Percentiles rank a stretch among this genome's conserved stretches.
These are phyloP conservation scores for Tylochromis polylepis DNA, from an alignment of 2,113 vertebrate species.

Conservation along the genomic window DNA sequence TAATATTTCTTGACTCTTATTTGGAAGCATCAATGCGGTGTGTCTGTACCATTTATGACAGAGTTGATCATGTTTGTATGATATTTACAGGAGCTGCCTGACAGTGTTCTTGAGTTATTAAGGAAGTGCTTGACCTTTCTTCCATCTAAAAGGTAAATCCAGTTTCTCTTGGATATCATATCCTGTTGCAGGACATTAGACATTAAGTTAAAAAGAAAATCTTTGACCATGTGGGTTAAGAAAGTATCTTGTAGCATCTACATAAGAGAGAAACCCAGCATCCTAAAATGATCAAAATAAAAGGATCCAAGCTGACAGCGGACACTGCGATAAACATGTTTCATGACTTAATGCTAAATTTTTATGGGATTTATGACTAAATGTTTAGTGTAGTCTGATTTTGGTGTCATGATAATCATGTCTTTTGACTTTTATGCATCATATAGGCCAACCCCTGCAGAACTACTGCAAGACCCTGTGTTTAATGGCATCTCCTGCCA, in stretches of 20 bases:
- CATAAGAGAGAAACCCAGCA: too few species aligned
- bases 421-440: not conserved
- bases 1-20: not conserved
- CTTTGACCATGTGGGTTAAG: not conserved
- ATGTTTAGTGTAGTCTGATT: not conserved
- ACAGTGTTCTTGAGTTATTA: constrained; percentile 78
- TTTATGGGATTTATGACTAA: not conserved
- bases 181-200: not conserved
- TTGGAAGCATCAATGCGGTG: not conserved
- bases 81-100: constrained; percentile 79
- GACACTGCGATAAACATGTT: not conserved
- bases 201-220: not conserved
- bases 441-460: constrained; percentile 81
- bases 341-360: not conserved
- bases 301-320: not conserved
- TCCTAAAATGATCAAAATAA: not conserved
- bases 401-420: not conserved
- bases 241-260: not conserved
- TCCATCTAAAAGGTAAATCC: constrained; percentile 84
- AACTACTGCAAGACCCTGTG: constrained; percentile 79
- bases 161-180: not conserved
- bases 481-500: constrained; percentile 79
- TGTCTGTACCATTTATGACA: not conserved
- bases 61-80: not conserved
- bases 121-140: constrained; percentile 91